Conservation (phyloP, 2,797 vertebrate genomes). For the Cuculus canorus region DNA sequence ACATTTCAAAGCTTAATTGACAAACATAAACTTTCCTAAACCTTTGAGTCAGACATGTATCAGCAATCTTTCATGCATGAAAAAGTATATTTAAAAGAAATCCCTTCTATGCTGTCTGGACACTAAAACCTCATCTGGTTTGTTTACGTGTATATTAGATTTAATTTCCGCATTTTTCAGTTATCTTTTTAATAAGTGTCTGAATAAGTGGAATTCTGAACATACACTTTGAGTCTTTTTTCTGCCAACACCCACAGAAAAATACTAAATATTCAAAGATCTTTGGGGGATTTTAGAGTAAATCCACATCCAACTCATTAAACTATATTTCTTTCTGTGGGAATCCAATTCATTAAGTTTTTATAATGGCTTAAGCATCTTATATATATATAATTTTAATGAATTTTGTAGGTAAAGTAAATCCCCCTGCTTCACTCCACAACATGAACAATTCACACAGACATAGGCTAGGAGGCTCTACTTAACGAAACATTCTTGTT, state of each 20-base stretch:
- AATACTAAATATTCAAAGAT: background rate
- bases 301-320: background rate
- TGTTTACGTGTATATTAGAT: background rate
- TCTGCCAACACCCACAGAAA: background rate
- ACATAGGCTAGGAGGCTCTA: background rate
- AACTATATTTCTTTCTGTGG: rapidly evolving
- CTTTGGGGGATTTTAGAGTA: background rate
- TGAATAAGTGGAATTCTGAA: background rate
- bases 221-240: background rate
- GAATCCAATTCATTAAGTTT: background rate
- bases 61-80: background rate
- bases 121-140: background rate
- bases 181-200: background rate
- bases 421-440: background rate
- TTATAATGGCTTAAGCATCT: rapidly evolving
- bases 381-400: rapidly evolving
- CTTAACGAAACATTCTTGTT: background rate
- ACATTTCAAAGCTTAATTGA: background rate
- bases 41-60: background rate
- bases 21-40: background rate
- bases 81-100: background rate
- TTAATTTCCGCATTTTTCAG: background rate
- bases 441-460: background rate
- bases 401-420: background rate
- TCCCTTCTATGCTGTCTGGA: background rate